These are phyloP conservation scores for Acanthosepion lycidas DNA, from an alignment of 2,888 invertebrate genomes.

Conservation along the genomic window DNA sequence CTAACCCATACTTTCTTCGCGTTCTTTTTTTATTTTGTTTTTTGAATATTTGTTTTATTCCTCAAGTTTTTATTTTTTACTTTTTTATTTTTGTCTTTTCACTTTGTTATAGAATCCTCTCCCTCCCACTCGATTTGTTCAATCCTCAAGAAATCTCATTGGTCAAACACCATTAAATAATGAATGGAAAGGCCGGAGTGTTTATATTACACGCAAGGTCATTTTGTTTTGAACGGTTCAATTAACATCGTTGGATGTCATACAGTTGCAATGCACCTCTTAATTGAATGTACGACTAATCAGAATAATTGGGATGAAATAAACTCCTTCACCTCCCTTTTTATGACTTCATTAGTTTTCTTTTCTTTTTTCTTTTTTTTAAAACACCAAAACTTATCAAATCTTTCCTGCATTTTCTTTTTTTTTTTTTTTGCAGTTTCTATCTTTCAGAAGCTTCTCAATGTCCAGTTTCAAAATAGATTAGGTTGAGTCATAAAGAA, in stretches of 20 bases:
- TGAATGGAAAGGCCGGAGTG: constrained; percentile 14
- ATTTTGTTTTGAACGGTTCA: not conserved
- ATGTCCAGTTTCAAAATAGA: too few relatives aligned
- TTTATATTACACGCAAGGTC: not conserved
- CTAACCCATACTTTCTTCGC: too few relatives aligned
- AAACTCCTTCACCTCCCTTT: not conserved
- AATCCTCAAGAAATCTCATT: not conserved
- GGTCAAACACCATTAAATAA: not conserved
- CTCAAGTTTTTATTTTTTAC: not conserved
- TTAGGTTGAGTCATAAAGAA: too few relatives aligned
- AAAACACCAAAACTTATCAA: too few relatives aligned
- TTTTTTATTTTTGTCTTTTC: not conserved
- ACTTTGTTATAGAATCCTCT: not conserved
- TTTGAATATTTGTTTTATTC: not conserved
- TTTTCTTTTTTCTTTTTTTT: not conserved
- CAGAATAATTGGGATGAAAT: not conserved
- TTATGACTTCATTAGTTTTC: not conserved
- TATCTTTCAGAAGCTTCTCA: too few relatives aligned
- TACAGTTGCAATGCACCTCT: not conserved
- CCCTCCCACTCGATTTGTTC: not conserved
- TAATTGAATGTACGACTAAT: not conserved
- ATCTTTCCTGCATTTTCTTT: not conserved
- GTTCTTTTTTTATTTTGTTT: too few relatives aligned
- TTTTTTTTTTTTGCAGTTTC: too few relatives aligned
- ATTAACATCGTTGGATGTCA: not conserved